Conservation (phyloP, 2,888 invertebrate genomes). For the Agriopis marginaria region DNA sequence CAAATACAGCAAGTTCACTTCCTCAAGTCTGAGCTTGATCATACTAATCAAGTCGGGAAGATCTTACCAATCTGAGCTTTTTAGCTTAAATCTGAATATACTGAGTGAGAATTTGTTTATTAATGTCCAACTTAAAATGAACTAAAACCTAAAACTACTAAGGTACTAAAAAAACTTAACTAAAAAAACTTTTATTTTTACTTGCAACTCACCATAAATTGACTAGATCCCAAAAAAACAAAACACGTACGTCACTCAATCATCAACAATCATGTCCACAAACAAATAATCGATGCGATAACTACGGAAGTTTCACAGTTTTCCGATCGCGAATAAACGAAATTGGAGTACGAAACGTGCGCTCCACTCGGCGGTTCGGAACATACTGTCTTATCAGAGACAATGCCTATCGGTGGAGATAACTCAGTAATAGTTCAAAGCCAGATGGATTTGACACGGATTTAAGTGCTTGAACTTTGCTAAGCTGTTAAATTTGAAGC, state of each 20-base stretch:
- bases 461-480: slow-evolving; percentile 32
- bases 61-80: no score
- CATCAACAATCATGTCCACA: slow-evolving; percentile 12
- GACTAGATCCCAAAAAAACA: slow-evolving; percentile 7
- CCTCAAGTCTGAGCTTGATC: no score
- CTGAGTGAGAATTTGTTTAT: no score
- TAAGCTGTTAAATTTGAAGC: slow-evolving; percentile 13
- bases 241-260: slow-evolving; percentile 11
- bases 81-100: no score
- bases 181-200: background rate
- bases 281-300: slow-evolving; percentile 12
- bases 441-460: slow-evolving; percentile 39
- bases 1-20: no score
- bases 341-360: slow-evolving; percentile 11
- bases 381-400: slow-evolving; percentile 30
- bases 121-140: no score
- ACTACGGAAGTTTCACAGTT: slow-evolving; percentile 19
- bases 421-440: slow-evolving; percentile 23
- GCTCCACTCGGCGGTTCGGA: slow-evolving; percentile 8
- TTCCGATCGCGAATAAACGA: slow-evolving; percentile 11
- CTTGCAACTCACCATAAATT: slow-evolving; percentile 15
- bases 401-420: slow-evolving; percentile 18
- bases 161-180: no score
- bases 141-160: no score
- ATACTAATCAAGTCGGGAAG: no score